These are phyloP conservation scores for Drosophila prosaltans DNA, from an alignment of 1,140 invertebrate genomes.

Conservation along the genomic window DNA sequence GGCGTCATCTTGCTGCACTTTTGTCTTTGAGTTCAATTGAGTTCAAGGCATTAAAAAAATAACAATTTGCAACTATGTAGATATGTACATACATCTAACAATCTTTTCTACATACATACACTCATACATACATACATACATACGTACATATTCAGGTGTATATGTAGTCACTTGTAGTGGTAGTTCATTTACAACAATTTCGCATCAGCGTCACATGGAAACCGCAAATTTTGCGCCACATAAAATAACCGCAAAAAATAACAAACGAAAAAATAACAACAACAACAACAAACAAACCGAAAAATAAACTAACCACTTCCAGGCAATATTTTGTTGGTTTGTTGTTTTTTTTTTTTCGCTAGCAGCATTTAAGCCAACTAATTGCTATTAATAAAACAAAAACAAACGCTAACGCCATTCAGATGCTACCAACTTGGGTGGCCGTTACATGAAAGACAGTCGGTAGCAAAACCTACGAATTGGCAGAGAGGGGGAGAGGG, in stretches of 20 bases:
- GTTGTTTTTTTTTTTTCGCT: conserved; percentile 36
- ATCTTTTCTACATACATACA: too few species aligned
- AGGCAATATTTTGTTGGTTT: conserved; percentile 42
- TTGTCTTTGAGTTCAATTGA: conserved; percentile 55
- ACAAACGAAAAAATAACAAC: conserved; percentile 15
- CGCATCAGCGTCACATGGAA: conserved; percentile 56
- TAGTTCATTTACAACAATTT: conserved; percentile 54
- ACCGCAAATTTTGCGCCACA: conserved; percentile 69
- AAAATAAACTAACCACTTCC: conserved; percentile 59
- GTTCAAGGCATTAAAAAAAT: conserved; percentile 64
- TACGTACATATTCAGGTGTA: conserved; percentile 23
- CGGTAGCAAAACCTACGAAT: background rate
- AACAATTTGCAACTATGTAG: conserved; percentile 51
- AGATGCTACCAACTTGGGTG: conserved; percentile 48
- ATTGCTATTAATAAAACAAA: conserved; percentile 76
- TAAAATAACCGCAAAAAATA: conserved; percentile 53
- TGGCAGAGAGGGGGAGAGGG: background rate
- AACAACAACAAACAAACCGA: conserved; percentile 22
- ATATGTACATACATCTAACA: conserved; percentile 4
- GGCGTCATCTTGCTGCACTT: conserved; percentile 17
- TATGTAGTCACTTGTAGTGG: conserved; percentile 28
- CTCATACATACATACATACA: background rate
- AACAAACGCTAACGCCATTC: conserved; percentile 44
- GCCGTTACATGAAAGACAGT: conserved; percentile 23
- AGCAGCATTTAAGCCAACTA: conserved; percentile 45